Conservation (phyloP, 1,140 invertebrate genomes). For the Papilio polyxenes region DNA sequence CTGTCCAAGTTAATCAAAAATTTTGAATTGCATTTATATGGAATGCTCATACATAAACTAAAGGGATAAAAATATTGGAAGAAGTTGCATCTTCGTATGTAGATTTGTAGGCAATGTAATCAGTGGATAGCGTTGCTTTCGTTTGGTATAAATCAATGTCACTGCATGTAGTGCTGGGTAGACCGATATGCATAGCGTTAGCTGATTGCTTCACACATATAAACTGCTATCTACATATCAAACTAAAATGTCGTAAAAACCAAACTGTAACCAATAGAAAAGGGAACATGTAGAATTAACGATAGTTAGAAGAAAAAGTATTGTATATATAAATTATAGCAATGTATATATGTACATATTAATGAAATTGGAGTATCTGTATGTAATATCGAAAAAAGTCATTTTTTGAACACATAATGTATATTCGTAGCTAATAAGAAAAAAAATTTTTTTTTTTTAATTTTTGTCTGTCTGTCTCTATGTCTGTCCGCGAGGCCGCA, state of each 20-base stretch:
- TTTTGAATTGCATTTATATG: not conserved
- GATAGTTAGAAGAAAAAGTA: not conserved
- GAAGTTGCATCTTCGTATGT: not conserved
- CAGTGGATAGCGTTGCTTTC: not conserved
- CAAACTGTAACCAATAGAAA: not conserved
- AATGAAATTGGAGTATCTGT: too few relatives aligned
- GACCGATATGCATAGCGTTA: not conserved
- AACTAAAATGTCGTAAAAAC: not conserved
- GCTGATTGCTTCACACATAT: not conserved
- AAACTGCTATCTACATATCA: not conserved
- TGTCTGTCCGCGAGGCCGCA: too few relatives aligned
- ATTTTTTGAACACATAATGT: too few relatives aligned
- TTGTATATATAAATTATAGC: too few relatives aligned
- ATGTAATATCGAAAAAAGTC: too few relatives aligned
- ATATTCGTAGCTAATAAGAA: too few relatives aligned
- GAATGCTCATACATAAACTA: not conserved
- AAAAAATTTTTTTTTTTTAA: too few relatives aligned
- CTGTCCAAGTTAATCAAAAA: too few relatives aligned
- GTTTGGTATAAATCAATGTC: slow-evolving; percentile 8
- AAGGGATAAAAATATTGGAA: not conserved
- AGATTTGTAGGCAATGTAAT: not conserved
- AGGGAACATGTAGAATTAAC: not conserved
- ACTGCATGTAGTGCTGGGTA: not conserved
- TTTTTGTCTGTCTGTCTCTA: too few relatives aligned
- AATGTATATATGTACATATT: too few relatives aligned